Percentiles rank a stretch among this genome's conserved stretches.
Evolutionary conservation across 2,888 invertebrate genomes (phyloP).

Genomic region (Andricus quercusramuli): DNA sequence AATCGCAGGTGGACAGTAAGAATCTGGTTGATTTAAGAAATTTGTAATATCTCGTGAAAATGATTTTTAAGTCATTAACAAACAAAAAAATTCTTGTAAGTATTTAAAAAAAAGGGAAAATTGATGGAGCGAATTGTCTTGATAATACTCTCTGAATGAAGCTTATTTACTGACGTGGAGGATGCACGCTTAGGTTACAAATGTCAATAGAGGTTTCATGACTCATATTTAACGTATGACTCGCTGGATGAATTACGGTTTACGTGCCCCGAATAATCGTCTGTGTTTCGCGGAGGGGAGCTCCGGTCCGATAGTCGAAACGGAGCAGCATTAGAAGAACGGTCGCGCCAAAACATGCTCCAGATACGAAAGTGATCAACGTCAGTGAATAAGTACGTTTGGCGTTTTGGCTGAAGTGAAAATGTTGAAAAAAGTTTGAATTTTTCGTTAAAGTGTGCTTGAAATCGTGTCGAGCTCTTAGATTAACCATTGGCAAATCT

Average conservation of each 20-base stretch:
- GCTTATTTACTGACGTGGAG: neutral
- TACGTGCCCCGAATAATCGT: slow-evolving; percentile 33
- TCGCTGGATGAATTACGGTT: slow-evolving; percentile 35
- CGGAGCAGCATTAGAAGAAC: slow-evolving; percentile 23
- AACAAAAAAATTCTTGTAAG: neutral
- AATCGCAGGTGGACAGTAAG: slow-evolving; percentile 38
- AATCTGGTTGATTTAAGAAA: neutral
- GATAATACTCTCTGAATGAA: neutral
- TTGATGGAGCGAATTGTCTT: neutral
- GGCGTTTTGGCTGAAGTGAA: neutral
- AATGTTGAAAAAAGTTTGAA: neutral
- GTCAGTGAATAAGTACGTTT: slow-evolving; percentile 26
- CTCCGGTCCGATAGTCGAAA: slow-evolving; percentile 13
- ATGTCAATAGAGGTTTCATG: slow-evolving; percentile 36
- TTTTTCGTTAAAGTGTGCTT: neutral
- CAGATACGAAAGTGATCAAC: slow-evolving; percentile 33
- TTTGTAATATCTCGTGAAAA: neutral
- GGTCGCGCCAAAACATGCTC: slow-evolving; percentile 40
- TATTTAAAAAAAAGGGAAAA: neutral
- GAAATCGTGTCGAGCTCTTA: neutral
- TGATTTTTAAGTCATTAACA: neutral
- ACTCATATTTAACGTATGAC: slow-evolving; percentile 38
- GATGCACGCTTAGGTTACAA: slow-evolving; percentile 24
- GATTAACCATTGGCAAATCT: slow-evolving; percentile 41
- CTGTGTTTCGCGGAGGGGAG: neutral